Evolutionary conservation across 2,113 vertebrate species (phyloP).

Genomic region (Tautogolabrus adspersus): DNA sequence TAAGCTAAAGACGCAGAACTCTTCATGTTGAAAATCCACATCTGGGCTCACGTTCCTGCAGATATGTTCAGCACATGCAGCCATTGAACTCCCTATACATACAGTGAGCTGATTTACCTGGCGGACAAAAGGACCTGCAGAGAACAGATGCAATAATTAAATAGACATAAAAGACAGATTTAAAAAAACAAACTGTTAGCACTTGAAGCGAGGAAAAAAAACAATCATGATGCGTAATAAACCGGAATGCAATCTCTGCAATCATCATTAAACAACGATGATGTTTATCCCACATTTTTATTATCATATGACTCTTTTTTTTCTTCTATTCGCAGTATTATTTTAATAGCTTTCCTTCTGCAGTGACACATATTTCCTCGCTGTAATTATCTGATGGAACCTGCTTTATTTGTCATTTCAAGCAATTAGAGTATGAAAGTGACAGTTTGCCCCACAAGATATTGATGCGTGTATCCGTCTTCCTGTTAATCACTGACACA

Average conservation of each 20-base stretch:
- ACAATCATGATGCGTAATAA: constrained; percentile 43
- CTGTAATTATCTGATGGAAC: constrained; percentile 36
- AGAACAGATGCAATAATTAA: constrained; percentile 39
- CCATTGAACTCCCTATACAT: no score
- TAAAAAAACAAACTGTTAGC: constrained; percentile 25
- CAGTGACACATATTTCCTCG: background rate
- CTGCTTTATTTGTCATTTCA: constrained; percentile 13
- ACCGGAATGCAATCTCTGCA: constrained; percentile 34
- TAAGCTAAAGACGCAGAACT: constrained; percentile 27
- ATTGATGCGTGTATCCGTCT: background rate
- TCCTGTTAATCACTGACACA: constrained; percentile 2
- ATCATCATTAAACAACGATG: constrained; percentile 55
- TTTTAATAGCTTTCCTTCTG: constrained; percentile 5
- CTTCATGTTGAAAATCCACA: constrained; percentile 5
- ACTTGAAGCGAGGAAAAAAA: constrained; percentile 14
- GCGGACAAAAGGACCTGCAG: background rate
- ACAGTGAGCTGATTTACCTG: no score
- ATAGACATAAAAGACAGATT: constrained; percentile 28
- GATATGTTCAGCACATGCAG: background rate
- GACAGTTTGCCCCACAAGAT: constrained; percentile 5
- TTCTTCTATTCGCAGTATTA: constrained; percentile 6
- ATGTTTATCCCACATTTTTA: constrained; percentile 32
- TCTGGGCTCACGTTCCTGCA: background rate
- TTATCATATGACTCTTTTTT: background rate
- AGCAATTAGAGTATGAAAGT: background rate